These are phyloP conservation scores for Lucinisca nassula DNA, from an alignment of 2,888 invertebrate genomes.

Conservation along the genomic window DNA sequence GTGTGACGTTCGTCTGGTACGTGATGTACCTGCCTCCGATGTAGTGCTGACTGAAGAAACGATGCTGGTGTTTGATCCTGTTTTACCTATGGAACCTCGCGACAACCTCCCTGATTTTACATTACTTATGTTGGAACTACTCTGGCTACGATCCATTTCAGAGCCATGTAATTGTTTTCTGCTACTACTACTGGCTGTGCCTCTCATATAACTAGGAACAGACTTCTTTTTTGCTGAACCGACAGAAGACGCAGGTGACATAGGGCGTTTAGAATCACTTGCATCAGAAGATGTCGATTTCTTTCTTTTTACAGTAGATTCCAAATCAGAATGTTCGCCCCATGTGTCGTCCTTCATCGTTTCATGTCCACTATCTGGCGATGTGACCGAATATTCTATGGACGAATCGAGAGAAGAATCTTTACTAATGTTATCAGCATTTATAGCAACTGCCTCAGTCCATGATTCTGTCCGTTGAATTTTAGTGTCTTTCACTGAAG, in stretches of 20 bases:
- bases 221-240: slow-evolving; percentile 66
- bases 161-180: slow-evolving; percentile 37
- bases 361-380: slow-evolving; percentile 80
- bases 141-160: slow-evolving; percentile 35
- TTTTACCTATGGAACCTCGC: slow-evolving; percentile 29
- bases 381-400: slow-evolving; percentile 73
- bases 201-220: slow-evolving; percentile 82
- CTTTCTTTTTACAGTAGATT: slow-evolving; percentile 59
- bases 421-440: slow-evolving; percentile 66
- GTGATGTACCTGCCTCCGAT: slow-evolving; percentile 64
- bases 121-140: slow-evolving; percentile 8
- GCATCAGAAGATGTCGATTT: slow-evolving; percentile 24
- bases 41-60: slow-evolving; percentile 71
- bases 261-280: slow-evolving; percentile 50
- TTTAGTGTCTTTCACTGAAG: slow-evolving; percentile 77
- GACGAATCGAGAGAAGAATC: slow-evolving; percentile 74
- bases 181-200: slow-evolving; percentile 76
- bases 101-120: slow-evolving; percentile 49
- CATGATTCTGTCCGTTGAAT: slow-evolving; percentile 83
- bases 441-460: slow-evolving; percentile 80
- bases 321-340: slow-evolving; percentile 72
- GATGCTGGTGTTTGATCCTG: slow-evolving; percentile 73
- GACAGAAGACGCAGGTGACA: slow-evolving; percentile 49
- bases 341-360: slow-evolving; percentile 81
- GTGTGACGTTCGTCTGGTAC: slow-evolving; percentile 49